A percentile compares a stretch with the other conserved stretches of the same genome.
Conservation (phyloP, 2,113 vertebrate genomes). For the Rhipidura dahli region DNA sequence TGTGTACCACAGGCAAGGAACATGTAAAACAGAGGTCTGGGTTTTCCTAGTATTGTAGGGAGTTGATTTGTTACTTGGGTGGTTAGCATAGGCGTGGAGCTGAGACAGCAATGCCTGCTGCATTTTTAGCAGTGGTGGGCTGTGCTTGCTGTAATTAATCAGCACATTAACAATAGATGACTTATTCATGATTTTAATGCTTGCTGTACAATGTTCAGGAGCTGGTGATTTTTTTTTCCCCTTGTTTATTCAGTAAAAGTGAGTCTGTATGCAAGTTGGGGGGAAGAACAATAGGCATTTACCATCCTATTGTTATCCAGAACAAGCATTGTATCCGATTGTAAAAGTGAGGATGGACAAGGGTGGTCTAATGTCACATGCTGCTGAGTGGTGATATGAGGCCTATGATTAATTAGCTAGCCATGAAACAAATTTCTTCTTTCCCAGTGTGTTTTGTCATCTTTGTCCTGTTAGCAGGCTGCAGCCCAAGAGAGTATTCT, state of each 20-base stretch:
- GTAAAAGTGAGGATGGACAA: neutral
- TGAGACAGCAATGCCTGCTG: neutral
- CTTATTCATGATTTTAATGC: neutral
- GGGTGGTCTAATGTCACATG: neutral
- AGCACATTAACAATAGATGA: neutral
- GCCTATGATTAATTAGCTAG: neutral
- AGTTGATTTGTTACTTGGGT: neutral
- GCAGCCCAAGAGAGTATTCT: neutral
- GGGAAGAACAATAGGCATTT: neutral
- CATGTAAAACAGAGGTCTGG: neutral
- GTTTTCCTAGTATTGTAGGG: neutral
- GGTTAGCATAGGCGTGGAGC: fast-evolving
- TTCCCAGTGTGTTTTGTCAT: neutral
- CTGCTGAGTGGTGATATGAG: neutral
- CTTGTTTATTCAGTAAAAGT: neutral
- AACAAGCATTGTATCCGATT: neutral
- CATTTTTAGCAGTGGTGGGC: neutral
- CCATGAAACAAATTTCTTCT: neutral
- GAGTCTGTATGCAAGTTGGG: neutral
- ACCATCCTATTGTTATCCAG: neutral
- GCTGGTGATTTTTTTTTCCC: neutral
- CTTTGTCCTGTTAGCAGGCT: neutral
- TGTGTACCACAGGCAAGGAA: neutral
- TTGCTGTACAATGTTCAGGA: neutral
- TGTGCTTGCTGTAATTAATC: neutral